Evolutionary conservation across 2,113 vertebrate genomes (phyloP).

Genomic region (Chinchilla lanigera): DNA sequence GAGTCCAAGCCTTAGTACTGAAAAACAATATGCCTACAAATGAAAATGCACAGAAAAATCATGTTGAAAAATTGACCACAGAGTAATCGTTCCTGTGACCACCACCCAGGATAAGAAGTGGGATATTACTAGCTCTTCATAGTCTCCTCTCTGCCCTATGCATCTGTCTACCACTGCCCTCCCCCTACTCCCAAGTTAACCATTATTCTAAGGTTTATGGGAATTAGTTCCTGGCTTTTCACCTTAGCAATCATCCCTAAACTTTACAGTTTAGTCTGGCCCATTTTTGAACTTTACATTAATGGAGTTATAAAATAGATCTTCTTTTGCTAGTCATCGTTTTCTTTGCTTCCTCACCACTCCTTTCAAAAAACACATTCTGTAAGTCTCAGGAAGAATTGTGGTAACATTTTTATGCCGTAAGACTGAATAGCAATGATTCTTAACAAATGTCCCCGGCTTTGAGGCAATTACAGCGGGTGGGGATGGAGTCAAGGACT

Average conservation of each 20-base stretch:
- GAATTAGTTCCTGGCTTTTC: not conserved
- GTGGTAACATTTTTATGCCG: not conserved
- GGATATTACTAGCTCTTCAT: not conserved
- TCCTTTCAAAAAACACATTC: not conserved
- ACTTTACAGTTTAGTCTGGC: not conserved
- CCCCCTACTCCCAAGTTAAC: not conserved
- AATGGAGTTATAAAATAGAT: constrained; percentile 14
- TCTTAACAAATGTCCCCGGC: constrained; percentile 8
- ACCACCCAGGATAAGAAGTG: not conserved
- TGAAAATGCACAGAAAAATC: not conserved
- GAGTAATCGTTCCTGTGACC: not conserved
- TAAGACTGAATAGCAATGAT: constrained; percentile 15
- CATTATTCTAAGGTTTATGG: not conserved
- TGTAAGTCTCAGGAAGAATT: constrained; percentile 2
- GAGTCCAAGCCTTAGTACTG: not conserved
- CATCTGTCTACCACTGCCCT: not conserved
- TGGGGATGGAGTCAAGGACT: not conserved
- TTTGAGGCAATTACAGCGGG: not conserved
- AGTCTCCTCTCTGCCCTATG: no score
- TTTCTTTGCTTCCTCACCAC: not conserved
- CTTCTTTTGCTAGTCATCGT: constrained; percentile 21
- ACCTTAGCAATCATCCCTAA: not conserved
- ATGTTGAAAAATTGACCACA: not conserved
- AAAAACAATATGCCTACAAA: not conserved
- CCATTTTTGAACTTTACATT: constrained; percentile 16